Evolutionary conservation across 2,888 invertebrate species (phyloP).

Genomic region (Hofmannophila pseudospretella): DNA sequence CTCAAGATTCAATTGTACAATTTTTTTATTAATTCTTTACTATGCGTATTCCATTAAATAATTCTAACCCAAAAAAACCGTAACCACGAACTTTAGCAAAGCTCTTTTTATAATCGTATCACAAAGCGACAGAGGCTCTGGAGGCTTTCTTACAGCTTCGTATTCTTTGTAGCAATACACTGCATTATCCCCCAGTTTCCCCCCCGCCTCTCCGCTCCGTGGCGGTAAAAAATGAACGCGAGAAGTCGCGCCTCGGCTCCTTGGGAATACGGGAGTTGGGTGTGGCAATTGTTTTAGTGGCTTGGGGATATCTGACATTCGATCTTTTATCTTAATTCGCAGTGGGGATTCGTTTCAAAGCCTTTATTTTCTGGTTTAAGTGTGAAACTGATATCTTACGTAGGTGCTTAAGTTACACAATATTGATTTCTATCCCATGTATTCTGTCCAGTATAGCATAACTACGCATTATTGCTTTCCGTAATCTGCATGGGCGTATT

Average conservation of each 20-base stretch:
- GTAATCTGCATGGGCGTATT: too few species aligned
- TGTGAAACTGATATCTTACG: too few species aligned
- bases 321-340: not conserved
- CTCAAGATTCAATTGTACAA: too few species aligned
- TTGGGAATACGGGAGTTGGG: too few species aligned
- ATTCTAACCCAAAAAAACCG: slow-evolving; percentile 28
- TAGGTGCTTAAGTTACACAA: too few species aligned
- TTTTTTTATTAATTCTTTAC: too few species aligned
- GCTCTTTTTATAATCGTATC: slow-evolving; percentile 27
- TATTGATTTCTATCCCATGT: too few species aligned
- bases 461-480: too few species aligned
- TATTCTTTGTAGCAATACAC: slow-evolving; percentile 64
- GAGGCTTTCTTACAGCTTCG: slow-evolving; percentile 53
- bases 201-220: slow-evolving; percentile 31
- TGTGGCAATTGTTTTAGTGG: too few species aligned
- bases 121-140: slow-evolving; percentile 39
- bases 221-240: slow-evolving; percentile 52
- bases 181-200: slow-evolving; percentile 61
- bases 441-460: too few species aligned
- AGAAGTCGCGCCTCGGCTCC: slow-evolving; percentile 31
- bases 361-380: too few species aligned
- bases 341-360: not conserved
- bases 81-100: slow-evolving; percentile 36
- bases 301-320: not conserved
- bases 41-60: too few species aligned